phyloP scores from a whole-genome alignment of 2,888 invertebrate species.

The Caenorhabditis sulstoni region DNA sequence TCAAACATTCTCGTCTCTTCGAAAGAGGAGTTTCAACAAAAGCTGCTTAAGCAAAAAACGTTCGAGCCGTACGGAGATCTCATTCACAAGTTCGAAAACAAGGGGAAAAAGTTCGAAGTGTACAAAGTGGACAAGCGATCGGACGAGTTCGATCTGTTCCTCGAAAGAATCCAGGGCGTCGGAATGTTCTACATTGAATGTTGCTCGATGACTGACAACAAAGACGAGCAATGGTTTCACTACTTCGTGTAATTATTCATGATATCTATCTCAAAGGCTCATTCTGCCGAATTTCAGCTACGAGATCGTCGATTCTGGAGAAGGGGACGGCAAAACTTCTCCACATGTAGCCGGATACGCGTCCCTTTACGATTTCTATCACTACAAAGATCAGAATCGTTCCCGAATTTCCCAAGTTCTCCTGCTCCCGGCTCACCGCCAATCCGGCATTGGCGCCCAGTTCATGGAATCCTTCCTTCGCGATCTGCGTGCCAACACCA shows the following conservation, averaged over 20 bases:
- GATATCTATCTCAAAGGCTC: neutral
- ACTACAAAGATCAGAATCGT: conserved; percentile 90
- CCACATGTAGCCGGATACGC: conserved; percentile 91
- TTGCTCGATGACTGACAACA: conserved; percentile 89
- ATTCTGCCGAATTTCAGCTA: conserved; percentile 50
- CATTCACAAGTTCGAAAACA: conserved; percentile 81
- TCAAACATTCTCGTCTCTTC: conserved; percentile 59
- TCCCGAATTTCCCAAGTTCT: conserved; percentile 86
- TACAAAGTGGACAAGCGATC: conserved; percentile 81
- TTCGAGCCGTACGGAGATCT: conserved; percentile 89
- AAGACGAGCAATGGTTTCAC: conserved; percentile 91
- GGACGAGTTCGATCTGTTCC: conserved; percentile 88
- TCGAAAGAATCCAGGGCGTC: conserved; percentile 91
- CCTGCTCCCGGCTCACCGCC: conserved; percentile 72
- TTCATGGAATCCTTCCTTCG: conserved; percentile 86
- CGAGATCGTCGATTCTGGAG: conserved; percentile 34
- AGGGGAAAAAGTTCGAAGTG: conserved; percentile 60
- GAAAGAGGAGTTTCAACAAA: conserved; percentile 55
- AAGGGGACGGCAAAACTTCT: conserved; percentile 80
- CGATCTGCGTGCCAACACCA: conserved; percentile 83
- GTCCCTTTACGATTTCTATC: conserved; percentile 86
- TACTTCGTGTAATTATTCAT: conserved; percentile 73
- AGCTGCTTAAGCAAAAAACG: conserved; percentile 42
- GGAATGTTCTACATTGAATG: conserved; percentile 88
- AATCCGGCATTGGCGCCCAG: conserved; percentile 88